Conservation (phyloP, 1,140 invertebrate species). For the Telenomus remus region DNA sequence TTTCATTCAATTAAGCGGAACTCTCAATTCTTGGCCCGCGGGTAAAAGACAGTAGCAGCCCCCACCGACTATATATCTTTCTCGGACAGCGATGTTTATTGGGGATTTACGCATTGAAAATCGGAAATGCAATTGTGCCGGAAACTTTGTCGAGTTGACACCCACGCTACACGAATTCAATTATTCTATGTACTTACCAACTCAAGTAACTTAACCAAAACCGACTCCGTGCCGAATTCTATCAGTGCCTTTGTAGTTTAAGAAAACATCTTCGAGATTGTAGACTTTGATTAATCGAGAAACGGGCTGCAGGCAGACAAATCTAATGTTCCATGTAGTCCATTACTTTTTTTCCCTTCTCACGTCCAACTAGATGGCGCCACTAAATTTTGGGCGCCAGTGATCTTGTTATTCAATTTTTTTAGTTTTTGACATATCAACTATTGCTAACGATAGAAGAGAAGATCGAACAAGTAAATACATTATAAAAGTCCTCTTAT, state of each 20-base stretch:
- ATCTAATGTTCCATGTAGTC: too few species aligned
- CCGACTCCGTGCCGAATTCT: constrained; percentile 16
- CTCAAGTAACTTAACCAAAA: constrained; percentile 32
- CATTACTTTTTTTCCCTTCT: too few species aligned
- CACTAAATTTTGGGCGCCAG: too few species aligned
- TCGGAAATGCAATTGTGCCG: constrained; percentile 49
- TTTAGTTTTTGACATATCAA: too few species aligned
- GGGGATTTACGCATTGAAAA: constrained; percentile 51
- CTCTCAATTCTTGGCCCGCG: constrained; percentile 6
- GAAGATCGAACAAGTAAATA: too few species aligned
- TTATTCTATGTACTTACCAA: constrained; percentile 47
- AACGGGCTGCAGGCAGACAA: too few species aligned
- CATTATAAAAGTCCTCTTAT: too few species aligned
- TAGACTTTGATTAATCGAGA: too few species aligned
- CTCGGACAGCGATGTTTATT: constrained; percentile 38
- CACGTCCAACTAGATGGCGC: too few species aligned
- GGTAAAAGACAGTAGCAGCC: not conserved
- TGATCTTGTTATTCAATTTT: too few species aligned
- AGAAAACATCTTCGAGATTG: not conserved
- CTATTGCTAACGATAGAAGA: too few species aligned
- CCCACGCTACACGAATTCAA: constrained; percentile 48
- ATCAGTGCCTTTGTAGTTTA: constrained; percentile 22
- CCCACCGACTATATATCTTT: constrained; percentile 13
- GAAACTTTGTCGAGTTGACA: constrained; percentile 41
- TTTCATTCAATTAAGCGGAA: constrained; percentile 13